Conservation (phyloP, 2,888 invertebrate genomes). For the Lithophane leautieri region DNA sequence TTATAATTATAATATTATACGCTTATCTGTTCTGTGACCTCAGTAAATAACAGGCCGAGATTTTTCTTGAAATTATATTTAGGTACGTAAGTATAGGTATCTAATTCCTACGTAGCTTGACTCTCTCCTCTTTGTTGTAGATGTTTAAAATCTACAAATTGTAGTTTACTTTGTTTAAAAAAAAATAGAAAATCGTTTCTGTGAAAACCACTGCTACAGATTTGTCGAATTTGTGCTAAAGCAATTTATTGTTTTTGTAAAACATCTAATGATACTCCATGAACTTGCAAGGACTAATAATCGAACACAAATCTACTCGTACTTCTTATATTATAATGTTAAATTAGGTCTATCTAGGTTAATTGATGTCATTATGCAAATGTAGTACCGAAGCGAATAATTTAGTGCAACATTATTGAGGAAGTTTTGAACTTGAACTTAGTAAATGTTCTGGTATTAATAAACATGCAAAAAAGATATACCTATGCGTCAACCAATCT, state of each 20-base stretch:
- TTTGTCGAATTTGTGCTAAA: conserved; percentile 13
- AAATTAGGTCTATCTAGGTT: not conserved
- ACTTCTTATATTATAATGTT: not conserved
- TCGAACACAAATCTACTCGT: not conserved
- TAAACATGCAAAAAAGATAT: conserved; percentile 12
- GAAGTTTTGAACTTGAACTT: conserved; percentile 4
- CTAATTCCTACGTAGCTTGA: not conserved
- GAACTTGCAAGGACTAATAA: conserved; percentile 23
- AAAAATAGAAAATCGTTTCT: not conserved
- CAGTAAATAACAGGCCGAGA: conserved; percentile 16
- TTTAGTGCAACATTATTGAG: not conserved
- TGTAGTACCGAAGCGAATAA: not conserved
- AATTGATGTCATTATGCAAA: conserved; percentile 1
- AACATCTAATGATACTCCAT: conserved; percentile 10
- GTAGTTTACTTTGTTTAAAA: not conserved
- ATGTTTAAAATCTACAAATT: not conserved
- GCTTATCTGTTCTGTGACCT: conserved; percentile 34
- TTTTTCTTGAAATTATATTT: conserved; percentile 8
- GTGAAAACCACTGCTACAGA: conserved; percentile 1
- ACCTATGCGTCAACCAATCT: conserved; percentile 10
- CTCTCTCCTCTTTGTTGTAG: not conserved
- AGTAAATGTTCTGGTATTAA: not conserved
- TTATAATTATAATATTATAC: conserved; percentile 24
- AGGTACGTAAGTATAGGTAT: not conserved
- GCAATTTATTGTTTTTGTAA: conserved; percentile 16